Evolutionary conservation across 1,140 invertebrate genomes (phyloP), one percentile per base, ranked within the genome.

Genomic region (Drosophila suzukii): DNA sequence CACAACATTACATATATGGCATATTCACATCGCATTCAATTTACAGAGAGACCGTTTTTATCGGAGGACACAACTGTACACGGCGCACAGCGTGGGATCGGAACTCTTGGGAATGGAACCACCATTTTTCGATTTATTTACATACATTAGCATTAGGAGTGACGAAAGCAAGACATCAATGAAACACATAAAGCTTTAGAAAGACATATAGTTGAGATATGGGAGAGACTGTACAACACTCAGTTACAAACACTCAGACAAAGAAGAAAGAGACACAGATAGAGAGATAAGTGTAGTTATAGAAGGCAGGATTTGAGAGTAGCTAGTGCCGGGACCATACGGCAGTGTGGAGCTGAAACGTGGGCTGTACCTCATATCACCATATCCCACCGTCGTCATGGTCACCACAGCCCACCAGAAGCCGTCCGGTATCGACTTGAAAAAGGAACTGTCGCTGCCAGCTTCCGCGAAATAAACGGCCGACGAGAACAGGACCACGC

Each of bases 361-460:
- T 83, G 76, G 79, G 66, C 62, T 88, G 72, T 97, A 97, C 97
- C 97, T 98, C 98, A 99, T 99, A 95, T 99, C 99, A 95, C 99
- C 99, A 96, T 99, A 99, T 94, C 98, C 98, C 93, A 99, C 98
- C 93, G 98, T 99, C 93, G 98, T 97, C 98, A 99, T 99, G 93
- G 98, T 99, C 93, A 99, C 98, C 93, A 99, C 97, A 93, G 97
- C 97, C 98, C 98, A 99, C 98, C 98, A 99, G 95, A 99, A 99
- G 93, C 98, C 97, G 94, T 97, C 96, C 92, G 97, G 97, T 95
- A 99, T 99, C 93, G 97, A 98, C 95, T 98, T 98, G 96, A 99
- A 99, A 95, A 98, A 97, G 84, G 98, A 99, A 94, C 99, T 98
- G 93, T 97, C 96, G 93, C 96, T 97, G 93, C 99, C 97, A 92